Evolutionary conservation across 2,797 vertebrate genomes (phyloP).

Genomic region (Taenioides sp.): DNA sequence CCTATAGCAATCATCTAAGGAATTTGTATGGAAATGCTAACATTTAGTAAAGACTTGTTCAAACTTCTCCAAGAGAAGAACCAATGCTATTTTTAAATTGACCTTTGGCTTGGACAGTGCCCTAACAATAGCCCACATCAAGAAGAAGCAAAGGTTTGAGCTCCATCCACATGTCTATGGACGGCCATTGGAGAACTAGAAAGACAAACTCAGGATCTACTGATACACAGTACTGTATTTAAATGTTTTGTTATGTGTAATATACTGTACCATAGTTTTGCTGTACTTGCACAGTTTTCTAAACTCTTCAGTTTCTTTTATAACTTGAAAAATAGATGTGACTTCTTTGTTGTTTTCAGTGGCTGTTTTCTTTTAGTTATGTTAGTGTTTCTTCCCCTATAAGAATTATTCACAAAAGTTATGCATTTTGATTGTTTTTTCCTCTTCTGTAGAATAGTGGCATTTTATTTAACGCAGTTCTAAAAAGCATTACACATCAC

Average conservation of each 20-base stretch:
- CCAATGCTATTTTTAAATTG: conserved; percentile 41
- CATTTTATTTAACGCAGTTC: conserved; percentile 56
- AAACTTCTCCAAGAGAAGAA: conserved; percentile 68
- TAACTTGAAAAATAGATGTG: conserved; percentile 81
- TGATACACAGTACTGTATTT: conserved; percentile 86
- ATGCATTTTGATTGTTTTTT: conserved; percentile 43
- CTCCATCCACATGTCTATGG: conserved; percentile 55
- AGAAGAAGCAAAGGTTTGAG: conserved; percentile 43
- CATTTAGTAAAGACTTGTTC: conserved; percentile 47
- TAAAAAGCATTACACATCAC: conserved; percentile 68
- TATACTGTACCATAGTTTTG: conserved; percentile 86
- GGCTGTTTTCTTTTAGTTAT: conserved; percentile 69
- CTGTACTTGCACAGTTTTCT: conserved; percentile 87
- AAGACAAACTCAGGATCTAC: conserved; percentile 85
- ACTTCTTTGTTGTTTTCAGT: conserved; percentile 64
- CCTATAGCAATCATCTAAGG: conserved; percentile 58
- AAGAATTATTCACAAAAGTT: conserved; percentile 32
- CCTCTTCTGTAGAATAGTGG: conserved; percentile 43
- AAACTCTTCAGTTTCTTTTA: conserved; percentile 72
- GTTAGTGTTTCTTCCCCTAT: conserved; percentile 60
- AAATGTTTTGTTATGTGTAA: conserved; percentile 79
- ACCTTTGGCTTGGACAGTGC: conserved; percentile 41
- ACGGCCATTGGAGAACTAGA: conserved; percentile 71
- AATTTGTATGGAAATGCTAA: conserved; percentile 43
- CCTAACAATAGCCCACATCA: conserved; percentile 32